Percentiles rank a stretch among this genome's conserved stretches.
phyloP scores from a whole-genome alignment of 2,113 vertebrate species.

The Oophaga pumilio region DNA sequence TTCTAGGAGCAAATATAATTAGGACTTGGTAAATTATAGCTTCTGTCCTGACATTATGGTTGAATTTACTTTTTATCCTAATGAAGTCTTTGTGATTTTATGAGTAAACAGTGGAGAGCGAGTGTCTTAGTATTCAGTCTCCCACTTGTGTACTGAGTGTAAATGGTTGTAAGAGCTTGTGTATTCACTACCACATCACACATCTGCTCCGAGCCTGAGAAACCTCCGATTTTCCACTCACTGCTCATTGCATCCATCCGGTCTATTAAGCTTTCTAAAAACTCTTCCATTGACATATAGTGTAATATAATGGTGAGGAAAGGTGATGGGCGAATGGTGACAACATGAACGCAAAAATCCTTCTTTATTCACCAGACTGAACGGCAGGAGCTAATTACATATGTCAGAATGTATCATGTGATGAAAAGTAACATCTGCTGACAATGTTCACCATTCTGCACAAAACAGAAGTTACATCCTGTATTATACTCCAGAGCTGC shows the following conservation, averaged over 20 bases:
- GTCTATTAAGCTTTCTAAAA: not conserved
- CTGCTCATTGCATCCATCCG: not conserved
- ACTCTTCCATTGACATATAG: not conserved
- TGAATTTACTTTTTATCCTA: not conserved
- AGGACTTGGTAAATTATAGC: not conserved
- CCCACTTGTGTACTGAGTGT: not conserved
- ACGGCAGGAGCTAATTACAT: not conserved
- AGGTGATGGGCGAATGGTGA: not conserved
- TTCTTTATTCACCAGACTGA: not conserved
- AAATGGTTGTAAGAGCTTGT: not conserved
- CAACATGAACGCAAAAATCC: not conserved
- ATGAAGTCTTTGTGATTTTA: not conserved
- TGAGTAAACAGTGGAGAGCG: not conserved
- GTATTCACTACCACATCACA: conserved; percentile 32
- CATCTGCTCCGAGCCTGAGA: conserved; percentile 2
- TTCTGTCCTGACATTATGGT: not conserved
- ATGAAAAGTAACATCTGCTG: not conserved
- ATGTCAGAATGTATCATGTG: not conserved
- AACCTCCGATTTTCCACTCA: not conserved
- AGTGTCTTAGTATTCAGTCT: not conserved
- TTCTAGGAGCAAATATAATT: not conserved
- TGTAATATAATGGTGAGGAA: not conserved
- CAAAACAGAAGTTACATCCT: too few species aligned
- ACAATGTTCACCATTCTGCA: too few species aligned
- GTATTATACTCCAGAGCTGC: too few species aligned